Evolutionary conservation across 2,797 vertebrate species (phyloP).

Genomic region (Kryptopterus vitreolus): DNA sequence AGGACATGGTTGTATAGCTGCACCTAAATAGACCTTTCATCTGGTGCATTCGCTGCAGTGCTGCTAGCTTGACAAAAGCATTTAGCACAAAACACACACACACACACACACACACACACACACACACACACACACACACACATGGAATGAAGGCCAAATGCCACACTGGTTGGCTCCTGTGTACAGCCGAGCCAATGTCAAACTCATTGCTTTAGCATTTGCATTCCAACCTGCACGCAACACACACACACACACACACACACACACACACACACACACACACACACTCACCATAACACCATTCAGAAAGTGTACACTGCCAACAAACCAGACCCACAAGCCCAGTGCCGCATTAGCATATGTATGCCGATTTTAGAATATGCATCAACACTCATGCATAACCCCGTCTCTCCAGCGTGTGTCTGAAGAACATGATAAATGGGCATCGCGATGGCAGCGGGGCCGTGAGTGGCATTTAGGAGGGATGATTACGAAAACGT

Average conservation of each 20-base stretch:
- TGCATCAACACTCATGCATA: conserved; percentile 39
- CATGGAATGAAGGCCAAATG: conserved; percentile 41
- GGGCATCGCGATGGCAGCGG: background rate
- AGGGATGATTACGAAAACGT: conserved; percentile 14
- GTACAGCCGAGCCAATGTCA: conserved; percentile 70
- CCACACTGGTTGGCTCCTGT: conserved; percentile 60
- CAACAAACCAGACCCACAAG: conserved; percentile 36
- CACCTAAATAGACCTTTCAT: conserved; percentile 46
- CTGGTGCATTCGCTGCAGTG: conserved; percentile 19
- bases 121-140: background rate
- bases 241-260: conserved; percentile 29
- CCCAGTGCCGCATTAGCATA: conserved; percentile 34
- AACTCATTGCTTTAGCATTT: conserved; percentile 62
- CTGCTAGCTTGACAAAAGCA: conserved; percentile 16
- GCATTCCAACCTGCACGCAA: conserved; percentile 15
- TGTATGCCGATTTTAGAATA: conserved; percentile 27
- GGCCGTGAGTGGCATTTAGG: conserved; percentile 14
- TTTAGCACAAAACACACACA: conserved; percentile 4
- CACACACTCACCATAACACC: conserved; percentile 33
- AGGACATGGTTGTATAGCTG: conserved; percentile 3
- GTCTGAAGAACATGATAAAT: conserved; percentile 35
- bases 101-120: background rate
- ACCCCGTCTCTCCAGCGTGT: conserved; percentile 20
- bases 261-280: conserved; percentile 33
- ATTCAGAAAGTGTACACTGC: conserved; percentile 46